Conservation (phyloP, 2,888 invertebrate species). For the Mesoligia furuncula region DNA sequence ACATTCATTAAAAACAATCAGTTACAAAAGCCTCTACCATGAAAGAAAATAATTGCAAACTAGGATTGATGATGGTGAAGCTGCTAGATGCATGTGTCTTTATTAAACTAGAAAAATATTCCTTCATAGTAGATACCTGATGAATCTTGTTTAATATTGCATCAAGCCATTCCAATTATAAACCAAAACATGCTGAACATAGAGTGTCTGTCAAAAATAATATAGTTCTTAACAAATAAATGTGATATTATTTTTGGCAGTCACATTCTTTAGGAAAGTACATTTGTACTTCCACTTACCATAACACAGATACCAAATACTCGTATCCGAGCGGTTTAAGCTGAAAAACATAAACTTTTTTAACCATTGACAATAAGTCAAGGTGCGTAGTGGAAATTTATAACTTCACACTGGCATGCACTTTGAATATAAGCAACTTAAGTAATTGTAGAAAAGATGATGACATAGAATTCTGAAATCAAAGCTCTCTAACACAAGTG, state of each 20-base stretch:
- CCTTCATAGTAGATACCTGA: slow-evolving; percentile 46
- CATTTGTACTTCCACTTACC: slow-evolving; percentile 89
- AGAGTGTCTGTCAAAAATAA: slow-evolving; percentile 72
- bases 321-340: slow-evolving; percentile 88
- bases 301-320: slow-evolving; percentile 86
- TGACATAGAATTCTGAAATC: slow-evolving; percentile 34
- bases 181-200: slow-evolving; percentile 68
- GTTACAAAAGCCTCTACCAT: slow-evolving; percentile 40
- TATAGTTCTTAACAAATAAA: neutral
- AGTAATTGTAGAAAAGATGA: slow-evolving; percentile 34
- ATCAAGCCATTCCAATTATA: slow-evolving; percentile 70
- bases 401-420: slow-evolving; percentile 72
- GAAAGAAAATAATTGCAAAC: slow-evolving; percentile 50
- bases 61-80: neutral
- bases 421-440: slow-evolving; percentile 55
- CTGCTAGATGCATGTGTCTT: neutral
- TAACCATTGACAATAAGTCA: slow-evolving; percentile 78
- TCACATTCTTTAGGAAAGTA: slow-evolving; percentile 83
- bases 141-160: slow-evolving; percentile 48
- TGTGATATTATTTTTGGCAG: slow-evolving; percentile 72
- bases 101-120: neutral
- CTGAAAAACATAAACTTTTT: slow-evolving; percentile 90
- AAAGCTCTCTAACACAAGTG: slow-evolving; percentile 23
- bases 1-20: slow-evolving; percentile 26
- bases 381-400: slow-evolving; percentile 64